Evolutionary conservation across 1,140 invertebrate species (phyloP), one percentile per base, ranked within the genome.

Genomic region (Myzus persicae): DNA sequence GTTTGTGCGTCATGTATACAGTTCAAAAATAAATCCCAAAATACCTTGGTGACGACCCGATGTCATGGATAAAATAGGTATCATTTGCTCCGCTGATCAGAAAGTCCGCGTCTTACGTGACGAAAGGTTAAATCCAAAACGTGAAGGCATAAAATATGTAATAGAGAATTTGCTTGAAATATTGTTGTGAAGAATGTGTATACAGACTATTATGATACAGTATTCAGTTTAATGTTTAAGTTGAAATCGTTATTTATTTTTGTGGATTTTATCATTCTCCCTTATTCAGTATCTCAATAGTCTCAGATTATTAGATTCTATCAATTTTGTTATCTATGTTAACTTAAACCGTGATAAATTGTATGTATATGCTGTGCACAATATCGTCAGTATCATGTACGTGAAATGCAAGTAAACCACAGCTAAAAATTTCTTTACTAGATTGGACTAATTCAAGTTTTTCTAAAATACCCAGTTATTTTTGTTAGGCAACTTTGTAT

Each of bases 1-100:
- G 59, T 76, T 44, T 38, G 81, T 44, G 84, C 40, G 84, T 85
- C 84, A 85, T 85, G 84, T 85, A n/a, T n/a, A 24, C 5, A 1
- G 42, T 85, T 85, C 40, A 44, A 85, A 85, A 85, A 85, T 85
- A 85, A 85, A 85, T 44, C 84, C 84, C 24, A 85, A 48, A 48
- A 51, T 36, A 89, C 22, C 87, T 89, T 85, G 18, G 14, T 87
- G 84, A n/a, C 42, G 40, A 44, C 24, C 20, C 40, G 4, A 51
- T 48, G 46, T 51, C 46, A 48, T 36, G 26, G 31, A 51, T 31
- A 51, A 89, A 24, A 36, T 51, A 38, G 46, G 31, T 51, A 48
- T 89, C 31, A 89, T 48, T 51, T 36, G n/a, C 46, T 89, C n/a
- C 11, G 44, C 36, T 51, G 87, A 51, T 48, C 3, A 38, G 44